phyloP scores from a whole-genome alignment of 2,113 vertebrate species.

The Apodemus sylvaticus region DNA sequence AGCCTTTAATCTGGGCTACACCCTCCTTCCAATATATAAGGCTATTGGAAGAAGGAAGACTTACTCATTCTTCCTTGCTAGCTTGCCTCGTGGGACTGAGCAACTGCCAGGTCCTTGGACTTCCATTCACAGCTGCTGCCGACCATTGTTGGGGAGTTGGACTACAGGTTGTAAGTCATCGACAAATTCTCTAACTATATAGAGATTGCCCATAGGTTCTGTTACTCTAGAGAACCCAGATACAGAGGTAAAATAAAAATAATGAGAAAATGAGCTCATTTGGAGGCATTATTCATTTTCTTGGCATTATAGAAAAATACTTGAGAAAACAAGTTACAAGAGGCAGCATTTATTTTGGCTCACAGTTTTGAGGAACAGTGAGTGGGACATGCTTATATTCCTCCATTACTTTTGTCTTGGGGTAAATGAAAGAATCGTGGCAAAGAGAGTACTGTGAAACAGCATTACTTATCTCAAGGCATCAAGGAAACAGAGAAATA shows the following conservation, averaged over 20 bases:
- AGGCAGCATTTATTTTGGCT: neutral
- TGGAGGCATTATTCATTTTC: neutral
- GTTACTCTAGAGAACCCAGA: no score
- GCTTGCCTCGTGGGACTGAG: no score
- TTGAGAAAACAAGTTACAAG: neutral
- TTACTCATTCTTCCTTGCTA: no score
- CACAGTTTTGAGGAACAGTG: neutral
- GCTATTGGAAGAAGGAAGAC: no score
- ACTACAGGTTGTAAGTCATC: no score
- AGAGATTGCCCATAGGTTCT: no score
- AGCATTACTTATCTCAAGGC: neutral
- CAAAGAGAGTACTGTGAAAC: neutral
- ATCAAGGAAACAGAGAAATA: neutral
- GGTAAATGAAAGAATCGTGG: neutral
- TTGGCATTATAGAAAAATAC: neutral
- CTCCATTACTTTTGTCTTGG: neutral
- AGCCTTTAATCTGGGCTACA: no score
- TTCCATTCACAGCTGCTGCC: no score
- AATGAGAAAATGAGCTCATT: neutral
- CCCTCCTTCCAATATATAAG: no score
- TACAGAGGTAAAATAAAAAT: neutral
- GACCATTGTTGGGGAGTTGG: no score
- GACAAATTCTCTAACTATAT: no score
- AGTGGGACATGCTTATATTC: neutral
- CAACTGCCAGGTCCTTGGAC: no score